A percentile compares a stretch with the other conserved stretches of the same genome.
These are phyloP conservation scores for Alligator mississippiensis DNA, from an alignment of 2,113 vertebrate species.

Conservation along the genomic window DNA sequence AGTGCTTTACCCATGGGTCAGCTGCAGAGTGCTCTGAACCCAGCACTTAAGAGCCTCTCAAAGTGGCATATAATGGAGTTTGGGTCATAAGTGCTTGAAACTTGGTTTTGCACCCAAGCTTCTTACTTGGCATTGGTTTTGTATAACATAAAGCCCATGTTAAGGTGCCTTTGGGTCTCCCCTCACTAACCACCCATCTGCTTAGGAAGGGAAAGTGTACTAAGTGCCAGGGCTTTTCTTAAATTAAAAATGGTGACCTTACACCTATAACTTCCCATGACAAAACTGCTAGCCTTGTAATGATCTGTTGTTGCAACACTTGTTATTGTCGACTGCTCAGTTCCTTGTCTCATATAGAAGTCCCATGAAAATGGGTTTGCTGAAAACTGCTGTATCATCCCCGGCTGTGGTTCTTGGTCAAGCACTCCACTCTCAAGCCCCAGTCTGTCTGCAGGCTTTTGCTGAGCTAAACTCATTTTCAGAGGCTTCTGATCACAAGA, in stretches of 20 bases:
- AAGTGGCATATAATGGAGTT: neutral
- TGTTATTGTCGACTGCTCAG: neutral
- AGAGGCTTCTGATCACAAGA: no score
- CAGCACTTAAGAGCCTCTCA: accelerated
- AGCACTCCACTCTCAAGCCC: no score
- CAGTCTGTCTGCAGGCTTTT: no score
- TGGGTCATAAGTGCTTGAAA: neutral
- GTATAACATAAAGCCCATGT: neutral
- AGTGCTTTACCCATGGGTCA: neutral
- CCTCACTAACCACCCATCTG: neutral
- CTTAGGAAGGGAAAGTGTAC: neutral
- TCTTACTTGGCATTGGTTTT: neutral
- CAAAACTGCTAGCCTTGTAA: neutral
- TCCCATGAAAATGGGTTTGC: neutral
- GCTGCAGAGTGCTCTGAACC: neutral
- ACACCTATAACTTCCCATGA: neutral
- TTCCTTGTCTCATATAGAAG: accelerated
- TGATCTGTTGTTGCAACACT: neutral
- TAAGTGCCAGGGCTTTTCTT: neutral
- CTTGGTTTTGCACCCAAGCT: no score
- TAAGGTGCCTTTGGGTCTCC: neutral
- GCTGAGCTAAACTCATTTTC: no score
- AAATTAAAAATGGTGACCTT: neutral
- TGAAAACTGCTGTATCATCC: neutral
- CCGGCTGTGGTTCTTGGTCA: neutral